Conservation (phyloP, 2,113 vertebrate genomes). For the Acrocephalus kingi region DNA sequence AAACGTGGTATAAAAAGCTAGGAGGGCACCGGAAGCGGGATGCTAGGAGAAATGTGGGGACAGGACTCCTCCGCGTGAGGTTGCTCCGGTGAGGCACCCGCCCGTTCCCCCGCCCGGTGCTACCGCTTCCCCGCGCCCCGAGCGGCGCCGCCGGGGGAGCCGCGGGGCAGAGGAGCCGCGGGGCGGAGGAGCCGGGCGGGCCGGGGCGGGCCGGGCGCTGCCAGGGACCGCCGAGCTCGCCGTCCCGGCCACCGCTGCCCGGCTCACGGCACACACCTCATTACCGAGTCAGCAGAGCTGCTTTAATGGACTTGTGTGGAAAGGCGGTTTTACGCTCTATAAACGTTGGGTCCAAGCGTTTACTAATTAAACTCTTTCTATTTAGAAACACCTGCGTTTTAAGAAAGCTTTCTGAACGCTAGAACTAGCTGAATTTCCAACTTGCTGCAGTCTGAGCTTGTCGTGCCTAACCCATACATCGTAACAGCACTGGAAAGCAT, state of each 20-base stretch:
- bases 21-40: not conserved
- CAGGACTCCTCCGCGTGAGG: not conserved
- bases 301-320: not conserved
- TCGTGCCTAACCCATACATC: not conserved
- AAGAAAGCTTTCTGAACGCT: not conserved
- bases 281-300: not conserved
- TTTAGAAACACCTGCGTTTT: constrained; percentile 13
- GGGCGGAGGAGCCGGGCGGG: not conserved
- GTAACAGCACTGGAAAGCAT: not conserved
- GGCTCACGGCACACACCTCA: not conserved
- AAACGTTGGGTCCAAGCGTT: constrained; percentile 13
- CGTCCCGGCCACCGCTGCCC: not conserved
- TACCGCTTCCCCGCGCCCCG: not conserved
- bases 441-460: constrained; percentile 22
- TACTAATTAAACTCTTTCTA: constrained; percentile 16
- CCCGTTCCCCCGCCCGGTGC: not conserved
- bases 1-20: not conserved
- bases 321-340: not conserved
- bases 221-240: not conserved
- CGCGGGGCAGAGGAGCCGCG: not conserved
- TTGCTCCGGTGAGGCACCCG: not conserved
- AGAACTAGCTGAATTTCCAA: not conserved
- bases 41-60: not conserved
- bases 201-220: not conserved
- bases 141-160: not conserved